A percentile compares a stretch with the other conserved stretches of the same genome.
Conservation (phyloP, 2,797 vertebrate species). For the Meriones psammophilus region DNA sequence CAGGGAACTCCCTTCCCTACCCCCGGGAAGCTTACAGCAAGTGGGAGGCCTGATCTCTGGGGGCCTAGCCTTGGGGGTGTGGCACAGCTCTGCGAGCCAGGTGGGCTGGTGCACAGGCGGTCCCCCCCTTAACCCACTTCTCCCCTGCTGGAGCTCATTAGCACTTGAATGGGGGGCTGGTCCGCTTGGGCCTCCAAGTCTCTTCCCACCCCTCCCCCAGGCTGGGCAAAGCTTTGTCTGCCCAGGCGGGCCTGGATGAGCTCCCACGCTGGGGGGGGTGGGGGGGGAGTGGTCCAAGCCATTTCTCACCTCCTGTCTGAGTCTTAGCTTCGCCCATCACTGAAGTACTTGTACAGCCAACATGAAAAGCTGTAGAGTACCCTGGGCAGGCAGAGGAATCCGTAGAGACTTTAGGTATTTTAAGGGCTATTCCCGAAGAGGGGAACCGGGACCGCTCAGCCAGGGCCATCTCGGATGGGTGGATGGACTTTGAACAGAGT, state of each 20-base stretch:
- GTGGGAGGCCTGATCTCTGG: not conserved
- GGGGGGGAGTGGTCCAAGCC: constrained; percentile 4
- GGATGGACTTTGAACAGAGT: not conserved
- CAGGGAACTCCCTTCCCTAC: not conserved
- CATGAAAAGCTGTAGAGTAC: not conserved
- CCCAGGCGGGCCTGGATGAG: accelerated
- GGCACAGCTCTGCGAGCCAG: not conserved
- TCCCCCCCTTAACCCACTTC: not conserved
- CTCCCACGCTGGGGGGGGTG: constrained; percentile 31
- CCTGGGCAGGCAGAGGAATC: not conserved
- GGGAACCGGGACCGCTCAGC: not conserved
- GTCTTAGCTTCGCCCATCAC: not conserved
- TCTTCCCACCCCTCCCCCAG: constrained; percentile 84
- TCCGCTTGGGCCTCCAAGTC: constrained; percentile 2
- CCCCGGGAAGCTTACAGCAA: constrained; percentile 15
- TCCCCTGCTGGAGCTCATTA: constrained; percentile 81
- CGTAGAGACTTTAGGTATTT: not conserved
- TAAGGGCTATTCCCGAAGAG: not conserved
- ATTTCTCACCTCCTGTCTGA: constrained; percentile 2
- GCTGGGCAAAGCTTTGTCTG: constrained; percentile 78
- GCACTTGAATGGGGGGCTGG: constrained; percentile 83
- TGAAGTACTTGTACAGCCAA: not conserved
- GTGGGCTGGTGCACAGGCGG: not conserved
- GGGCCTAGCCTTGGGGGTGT: constrained; percentile 33
- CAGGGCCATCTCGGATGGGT: not conserved